Percentiles rank a stretch among this genome's conserved stretches.
phyloP scores from a whole-genome alignment of 2,797 vertebrate species.

The Neomorphus geoffroyi region DNA sequence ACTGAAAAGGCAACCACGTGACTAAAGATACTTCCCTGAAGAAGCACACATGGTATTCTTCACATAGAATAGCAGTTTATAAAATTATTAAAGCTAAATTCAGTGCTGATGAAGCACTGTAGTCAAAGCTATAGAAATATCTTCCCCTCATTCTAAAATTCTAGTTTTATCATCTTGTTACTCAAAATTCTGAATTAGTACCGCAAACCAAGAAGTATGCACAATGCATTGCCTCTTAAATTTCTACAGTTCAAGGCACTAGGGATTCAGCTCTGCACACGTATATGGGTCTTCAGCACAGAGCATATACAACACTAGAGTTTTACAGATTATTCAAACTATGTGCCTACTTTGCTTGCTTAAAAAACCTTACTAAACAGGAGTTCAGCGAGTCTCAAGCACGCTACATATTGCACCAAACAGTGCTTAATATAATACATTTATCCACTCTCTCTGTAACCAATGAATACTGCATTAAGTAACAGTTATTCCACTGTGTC shows the following conservation, averaged over 20 bases:
- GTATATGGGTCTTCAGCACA: rapidly evolving
- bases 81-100: too few relatives aligned
- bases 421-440: not conserved
- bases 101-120: not conserved
- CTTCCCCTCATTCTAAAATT: too few relatives aligned
- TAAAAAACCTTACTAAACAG: not conserved
- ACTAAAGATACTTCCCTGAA: not conserved
- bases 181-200: not conserved
- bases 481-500: not conserved
- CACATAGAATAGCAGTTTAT: not conserved
- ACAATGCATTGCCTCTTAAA: not conserved
- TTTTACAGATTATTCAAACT: not conserved
- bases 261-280: not conserved
- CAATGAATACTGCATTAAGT: rapidly evolving
- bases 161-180: not conserved
- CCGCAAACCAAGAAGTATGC: not conserved
- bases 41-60: not conserved
- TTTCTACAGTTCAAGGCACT: not conserved
- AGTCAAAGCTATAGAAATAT: not conserved
- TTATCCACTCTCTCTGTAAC: not conserved
- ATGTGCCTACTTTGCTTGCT: not conserved
- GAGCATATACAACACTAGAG: not conserved
- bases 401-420: not conserved
- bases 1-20: not conserved
- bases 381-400: not conserved